Conservation (phyloP, 2,888 invertebrate genomes). For the Eupithecia pulchellata region DNA sequence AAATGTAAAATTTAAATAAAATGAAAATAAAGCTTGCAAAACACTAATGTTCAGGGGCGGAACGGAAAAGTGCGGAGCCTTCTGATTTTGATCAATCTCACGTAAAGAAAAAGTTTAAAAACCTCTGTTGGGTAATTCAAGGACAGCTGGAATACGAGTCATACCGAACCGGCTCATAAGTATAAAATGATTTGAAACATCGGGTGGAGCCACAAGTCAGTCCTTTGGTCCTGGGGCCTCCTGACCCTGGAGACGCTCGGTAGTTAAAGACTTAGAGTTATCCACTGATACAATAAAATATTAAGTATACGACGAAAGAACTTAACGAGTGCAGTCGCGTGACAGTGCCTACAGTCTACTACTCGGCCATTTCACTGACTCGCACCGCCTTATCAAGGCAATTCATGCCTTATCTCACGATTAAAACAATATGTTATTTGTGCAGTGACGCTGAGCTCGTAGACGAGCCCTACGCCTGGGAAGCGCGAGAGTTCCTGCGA, state of each 20-base stretch:
- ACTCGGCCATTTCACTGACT: background rate
- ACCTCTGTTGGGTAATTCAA: background rate
- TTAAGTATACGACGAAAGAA: background rate
- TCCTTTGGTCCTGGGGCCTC: no score
- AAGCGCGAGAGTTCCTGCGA: slow-evolving; percentile 97
- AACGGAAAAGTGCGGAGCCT: background rate
- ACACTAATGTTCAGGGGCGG: background rate
- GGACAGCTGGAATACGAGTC: background rate
- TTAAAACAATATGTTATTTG: background rate
- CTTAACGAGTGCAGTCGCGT: background rate
- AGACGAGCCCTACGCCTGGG: slow-evolving; percentile 99
- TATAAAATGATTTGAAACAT: background rate
- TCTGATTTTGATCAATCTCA: background rate
- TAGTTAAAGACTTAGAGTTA: background rate
- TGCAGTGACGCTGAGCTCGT: slow-evolving; percentile 88
- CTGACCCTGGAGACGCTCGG: background rate
- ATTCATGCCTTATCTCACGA: background rate
- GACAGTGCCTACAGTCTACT: background rate
- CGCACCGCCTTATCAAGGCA: background rate
- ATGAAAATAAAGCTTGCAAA: background rate
- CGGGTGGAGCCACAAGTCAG: background rate
- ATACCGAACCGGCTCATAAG: background rate
- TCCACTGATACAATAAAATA: background rate
- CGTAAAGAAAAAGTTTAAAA: background rate
- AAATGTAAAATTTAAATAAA: background rate